These are phyloP conservation scores for Ferdinandea cuprea DNA, from an alignment of 2,888 invertebrate species.

Conservation along the genomic window DNA sequence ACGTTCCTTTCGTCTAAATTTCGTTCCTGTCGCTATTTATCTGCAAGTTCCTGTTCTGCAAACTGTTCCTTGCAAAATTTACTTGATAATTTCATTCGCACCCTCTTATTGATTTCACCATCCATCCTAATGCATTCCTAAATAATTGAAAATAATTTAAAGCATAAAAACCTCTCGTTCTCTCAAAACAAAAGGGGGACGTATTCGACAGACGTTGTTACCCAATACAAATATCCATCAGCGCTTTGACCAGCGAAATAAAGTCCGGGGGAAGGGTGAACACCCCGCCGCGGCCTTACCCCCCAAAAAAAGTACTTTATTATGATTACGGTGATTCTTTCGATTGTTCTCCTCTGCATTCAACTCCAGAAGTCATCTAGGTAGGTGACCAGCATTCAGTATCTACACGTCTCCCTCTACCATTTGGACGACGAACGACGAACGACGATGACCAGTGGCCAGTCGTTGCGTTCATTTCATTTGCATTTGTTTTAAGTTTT, in stretches of 20 bases:
- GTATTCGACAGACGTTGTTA: conserved; percentile 70
- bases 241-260: conserved; percentile 32
- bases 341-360: conserved; percentile 73
- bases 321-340: conserved; percentile 75
- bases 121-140: conserved; percentile 57
- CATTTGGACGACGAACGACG: too few species aligned
- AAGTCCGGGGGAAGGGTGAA: background rate
- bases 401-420: conserved; percentile 4
- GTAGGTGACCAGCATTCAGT: conserved; percentile 68
- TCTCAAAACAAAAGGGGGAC: background rate
- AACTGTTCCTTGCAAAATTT: too few species aligned
- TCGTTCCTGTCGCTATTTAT: too few species aligned
- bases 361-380: conserved; percentile 73
- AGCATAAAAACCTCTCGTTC: conserved; percentile 55
- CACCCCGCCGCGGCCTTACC: background rate
- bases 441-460: conserved; percentile 74
- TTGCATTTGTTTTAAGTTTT: conserved; percentile 75
- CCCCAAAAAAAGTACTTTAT: conserved; percentile 62
- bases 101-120: conserved; percentile 50
- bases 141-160: conserved; percentile 73
- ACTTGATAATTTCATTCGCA: background rate
- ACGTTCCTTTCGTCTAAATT: too few species aligned
- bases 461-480: conserved; percentile 75
- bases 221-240: conserved; percentile 64
- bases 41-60: too few species aligned